Conservation (phyloP, 2,797 vertebrate species). For the Phoxinus dragarum region DNA sequence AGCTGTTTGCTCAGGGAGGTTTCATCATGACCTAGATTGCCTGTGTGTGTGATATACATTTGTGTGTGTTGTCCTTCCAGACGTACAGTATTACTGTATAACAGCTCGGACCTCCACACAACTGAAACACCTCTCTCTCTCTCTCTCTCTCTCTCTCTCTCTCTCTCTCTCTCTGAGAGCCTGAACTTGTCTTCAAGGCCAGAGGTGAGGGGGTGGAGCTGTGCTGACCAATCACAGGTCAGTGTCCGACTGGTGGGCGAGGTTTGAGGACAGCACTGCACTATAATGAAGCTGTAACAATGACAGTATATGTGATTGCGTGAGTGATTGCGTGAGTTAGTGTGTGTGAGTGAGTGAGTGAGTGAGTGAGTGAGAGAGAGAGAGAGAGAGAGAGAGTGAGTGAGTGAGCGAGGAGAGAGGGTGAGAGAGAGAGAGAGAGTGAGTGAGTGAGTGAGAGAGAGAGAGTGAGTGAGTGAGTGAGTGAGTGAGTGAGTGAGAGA, state of each 20-base stretch:
- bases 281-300: neutral
- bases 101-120: neutral
- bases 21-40: neutral
- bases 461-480: neutral
- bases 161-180: neutral
- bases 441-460: no score
- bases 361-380: no score
- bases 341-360: no score
- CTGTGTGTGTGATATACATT: neutral
- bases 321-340: no score
- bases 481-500: no score
- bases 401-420: no score
- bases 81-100: neutral
- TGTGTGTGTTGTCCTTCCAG: neutral
- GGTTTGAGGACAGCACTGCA: neutral
- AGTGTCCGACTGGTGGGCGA: neutral
- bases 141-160: no score
- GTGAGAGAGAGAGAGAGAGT: no score
- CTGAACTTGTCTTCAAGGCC: neutral
- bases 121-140: neutral
- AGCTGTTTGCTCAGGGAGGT: neutral
- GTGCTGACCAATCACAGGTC: neutral
- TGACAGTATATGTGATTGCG: no score
- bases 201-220: neutral
- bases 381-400: neutral